Base-by-base conservation (phyloP, 2,113 vertebrate species). In the Thalassoma bifasciatum region DNA sequence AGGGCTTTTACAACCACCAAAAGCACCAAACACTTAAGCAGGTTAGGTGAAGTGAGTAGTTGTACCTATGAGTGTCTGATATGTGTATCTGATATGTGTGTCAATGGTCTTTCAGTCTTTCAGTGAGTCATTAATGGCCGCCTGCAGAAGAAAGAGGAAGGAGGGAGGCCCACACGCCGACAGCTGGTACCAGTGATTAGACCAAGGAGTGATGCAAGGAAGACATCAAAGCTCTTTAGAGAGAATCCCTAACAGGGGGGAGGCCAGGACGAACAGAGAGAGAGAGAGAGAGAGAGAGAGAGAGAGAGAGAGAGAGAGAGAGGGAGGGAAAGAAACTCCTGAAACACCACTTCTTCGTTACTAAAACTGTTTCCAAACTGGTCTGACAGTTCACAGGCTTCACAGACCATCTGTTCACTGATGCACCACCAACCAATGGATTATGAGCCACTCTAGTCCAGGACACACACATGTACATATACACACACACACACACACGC, bases 141-240 rank as follows among this genome's bases (percentile, higher is more conserved):
- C 40, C 53, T 79, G 79, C 71, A 85, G 83, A 85, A 69, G 77
- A 82, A 61, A 66, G 71, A 70, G 65, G 77, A 74, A 74, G 82
- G 66, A 87, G 86, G 71, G 22, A 77, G 71, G 67, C 47, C 5
- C 49, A 72, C 75, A 59, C 30, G 44, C 89, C 62, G 93, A 94
- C 94, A 95, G 94, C 92, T 94, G 93, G 91, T 84, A 74, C 73
- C 12, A 86, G 90, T 90, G 88, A 87, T 86, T 75, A 93, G 91
- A 66, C 87, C 77, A 47, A 58, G 58, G 89, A 86, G 81, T 70
- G 86, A 76, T 82, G 62, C 77, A 79, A 66, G 70, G 88, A 66
- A 71, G 80, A 79, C 88, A 90, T 74, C 90, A 88, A 75, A 91
- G 81, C 89, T 89, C 94, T 92, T 91, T 90, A 89, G 82, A 65